These are phyloP conservation scores for Scotopteryx bipunctaria DNA, from an alignment of 2,888 invertebrate species.

Conservation along the genomic window DNA sequence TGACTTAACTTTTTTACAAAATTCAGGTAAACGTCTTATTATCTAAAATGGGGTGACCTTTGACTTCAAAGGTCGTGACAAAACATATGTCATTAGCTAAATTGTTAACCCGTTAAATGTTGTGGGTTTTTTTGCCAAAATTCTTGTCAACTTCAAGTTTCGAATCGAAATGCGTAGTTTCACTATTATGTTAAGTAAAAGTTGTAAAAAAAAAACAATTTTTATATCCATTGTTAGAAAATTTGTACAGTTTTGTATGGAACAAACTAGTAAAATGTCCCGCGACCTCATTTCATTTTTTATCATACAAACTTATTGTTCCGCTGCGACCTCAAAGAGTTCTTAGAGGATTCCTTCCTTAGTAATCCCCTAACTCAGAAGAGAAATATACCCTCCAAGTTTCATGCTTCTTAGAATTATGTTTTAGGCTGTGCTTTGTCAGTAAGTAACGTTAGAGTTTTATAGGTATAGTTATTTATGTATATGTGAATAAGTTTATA, in stretches of 20 bases:
- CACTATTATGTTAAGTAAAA: too few species aligned
- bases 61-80: conserved; percentile 11
- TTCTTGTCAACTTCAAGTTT: background rate
- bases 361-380: too few species aligned
- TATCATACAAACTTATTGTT: too few species aligned
- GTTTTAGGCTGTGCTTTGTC: too few species aligned
- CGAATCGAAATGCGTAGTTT: too few species aligned
- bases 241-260: background rate
- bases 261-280: too few species aligned
- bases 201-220: background rate
- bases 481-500: conserved; percentile 12
- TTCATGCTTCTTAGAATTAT: too few species aligned
- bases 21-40: conserved; percentile 1
- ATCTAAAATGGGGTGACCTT: conserved; percentile 13
- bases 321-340: too few species aligned
- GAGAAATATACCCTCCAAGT: too few species aligned
- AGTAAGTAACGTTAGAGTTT: too few species aligned
- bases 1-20: background rate
- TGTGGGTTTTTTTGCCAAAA: background rate
- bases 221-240: background rate
- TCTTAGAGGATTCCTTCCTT: too few species aligned
- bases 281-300: too few species aligned
- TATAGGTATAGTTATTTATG: background rate
- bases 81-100: conserved; percentile 12
- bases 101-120: conserved; percentile 7